phyloP scores from a whole-genome alignment of 2,797 vertebrate genomes.

The Smutsia gigantea region DNA sequence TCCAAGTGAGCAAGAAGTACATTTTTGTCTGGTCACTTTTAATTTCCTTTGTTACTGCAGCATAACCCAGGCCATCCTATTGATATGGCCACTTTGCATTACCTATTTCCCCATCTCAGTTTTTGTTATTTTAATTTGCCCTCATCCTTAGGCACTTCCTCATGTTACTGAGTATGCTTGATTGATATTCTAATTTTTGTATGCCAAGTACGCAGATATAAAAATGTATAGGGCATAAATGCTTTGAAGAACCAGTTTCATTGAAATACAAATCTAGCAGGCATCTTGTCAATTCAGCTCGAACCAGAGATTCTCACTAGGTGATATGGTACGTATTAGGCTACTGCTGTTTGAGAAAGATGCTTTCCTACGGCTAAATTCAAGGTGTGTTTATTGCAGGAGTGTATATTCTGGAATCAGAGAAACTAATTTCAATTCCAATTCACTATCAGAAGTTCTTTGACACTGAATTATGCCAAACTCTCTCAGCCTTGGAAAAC shows the following conservation, averaged over 20 bases:
- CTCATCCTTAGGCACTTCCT: not conserved
- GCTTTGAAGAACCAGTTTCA: not conserved
- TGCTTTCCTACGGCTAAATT: not conserved
- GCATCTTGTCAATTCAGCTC: not conserved
- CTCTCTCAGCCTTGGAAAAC: not conserved
- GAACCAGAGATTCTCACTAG: not conserved
- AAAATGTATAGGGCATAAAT: not conserved
- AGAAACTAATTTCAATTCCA: not conserved
- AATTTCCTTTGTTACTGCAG: not conserved
- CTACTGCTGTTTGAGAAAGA: not conserved
- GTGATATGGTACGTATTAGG: not conserved
- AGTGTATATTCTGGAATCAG: not conserved
- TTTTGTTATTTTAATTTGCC: slow-evolving; percentile 36
- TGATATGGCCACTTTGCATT: not conserved
- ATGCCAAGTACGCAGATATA: not conserved
- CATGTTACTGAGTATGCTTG: not conserved
- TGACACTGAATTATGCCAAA: not conserved
- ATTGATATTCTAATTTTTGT: not conserved
- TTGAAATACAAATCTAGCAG: not conserved
- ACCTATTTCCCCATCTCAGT: not conserved
- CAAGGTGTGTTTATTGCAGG: not conserved
- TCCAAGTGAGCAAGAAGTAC: not conserved
- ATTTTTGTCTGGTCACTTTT: not conserved
- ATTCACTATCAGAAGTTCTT: not conserved
- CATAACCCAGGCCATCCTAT: not conserved